Base-by-base conservation (phyloP, 2,888 invertebrate species). In the Megaustenia siamemsis region DNA sequence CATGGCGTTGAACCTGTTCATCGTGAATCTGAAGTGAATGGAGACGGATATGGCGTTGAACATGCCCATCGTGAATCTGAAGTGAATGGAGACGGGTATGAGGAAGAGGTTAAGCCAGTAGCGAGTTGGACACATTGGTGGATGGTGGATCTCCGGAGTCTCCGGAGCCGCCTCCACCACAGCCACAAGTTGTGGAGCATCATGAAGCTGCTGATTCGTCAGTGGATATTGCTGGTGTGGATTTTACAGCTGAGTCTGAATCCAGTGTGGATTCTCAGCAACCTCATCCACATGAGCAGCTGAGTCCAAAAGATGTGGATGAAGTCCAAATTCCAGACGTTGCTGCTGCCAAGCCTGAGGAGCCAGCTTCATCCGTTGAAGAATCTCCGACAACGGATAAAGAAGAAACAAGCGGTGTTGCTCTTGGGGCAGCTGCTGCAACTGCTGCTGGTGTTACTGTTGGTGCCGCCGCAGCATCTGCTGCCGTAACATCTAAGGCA, bases 381-480 rank as follows among this genome's bases (percentile, higher is more conserved):
- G 68, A 66, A 8, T 15, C 69, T 32, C 69, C 80, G 24, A 28
- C 68, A 69, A 38, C 35, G 1, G 73, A 24, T 40, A 40, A 71
- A 38, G 71, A 49, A 15, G 32, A 63, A 12, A 1, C 45, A 8
- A 45, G 3, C 38, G n/a, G 49, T 24, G 71, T 40, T 45, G 75
- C 38, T 43, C 43, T 68, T 24, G 66, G 32, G n/a, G 69, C 56
- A 28, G 76, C 77, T 38, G 83, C 83, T 15, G 83, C 68, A 38
- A 53, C 77, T 0, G 63, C 83, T 38, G 77, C 56, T 28, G 69
- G 68, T 53, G 69, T 53, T n/a, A 63, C n/a, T 24, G 77, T 12
- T 21, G 83, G 21, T 32, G 82, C 73, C 28, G 75, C 63, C 21
- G 69, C 56, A n/a, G 68, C 77, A n/a, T 68, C 77, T 2, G 77